These are phyloP conservation scores for Drosophila maculinotata DNA, from an alignment of 2,888 invertebrate species.

Conservation along the genomic window DNA sequence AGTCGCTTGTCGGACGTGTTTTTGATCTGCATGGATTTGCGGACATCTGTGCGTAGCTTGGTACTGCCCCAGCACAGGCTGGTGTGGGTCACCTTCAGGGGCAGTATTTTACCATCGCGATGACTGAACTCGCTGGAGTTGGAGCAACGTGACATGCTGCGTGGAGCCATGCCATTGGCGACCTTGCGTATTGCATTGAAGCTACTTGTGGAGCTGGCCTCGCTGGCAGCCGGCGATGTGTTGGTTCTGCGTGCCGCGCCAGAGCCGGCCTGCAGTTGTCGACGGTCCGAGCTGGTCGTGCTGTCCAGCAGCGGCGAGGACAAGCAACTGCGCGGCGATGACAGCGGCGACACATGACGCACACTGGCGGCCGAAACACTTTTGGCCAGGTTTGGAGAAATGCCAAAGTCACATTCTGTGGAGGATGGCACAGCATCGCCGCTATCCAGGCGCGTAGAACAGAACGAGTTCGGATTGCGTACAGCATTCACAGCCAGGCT, in stretches of 20 bases:
- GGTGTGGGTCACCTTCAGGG: slow-evolving; percentile 87
- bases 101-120: slow-evolving; percentile 83
- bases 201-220: slow-evolving; percentile 56
- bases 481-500: background rate
- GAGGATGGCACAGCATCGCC: slow-evolving; percentile 54
- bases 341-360: slow-evolving; percentile 64
- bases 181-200: slow-evolving; percentile 41
- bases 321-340: slow-evolving; percentile 74
- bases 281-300: slow-evolving; percentile 77
- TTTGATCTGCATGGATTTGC: slow-evolving; percentile 86
- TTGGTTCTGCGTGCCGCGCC: slow-evolving; percentile 46
- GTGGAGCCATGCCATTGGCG: slow-evolving; percentile 37
- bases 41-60: slow-evolving; percentile 86
- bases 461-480: slow-evolving; percentile 62
- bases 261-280: slow-evolving; percentile 44
- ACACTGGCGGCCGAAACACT: slow-evolving; percentile 28
- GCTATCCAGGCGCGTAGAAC: slow-evolving; percentile 78
- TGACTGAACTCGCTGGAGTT: slow-evolving; percentile 84
- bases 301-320: slow-evolving; percentile 79
- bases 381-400: slow-evolving; percentile 71
- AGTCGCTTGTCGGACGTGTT: slow-evolving; percentile 87
- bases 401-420: slow-evolving; percentile 59
- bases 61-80: slow-evolving; percentile 88
- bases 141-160: slow-evolving; percentile 83
- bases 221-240: slow-evolving; percentile 77